A percentile compares a stretch with the other conserved stretches of the same genome.
Evolutionary conservation across 2,797 vertebrate genomes (phyloP).

Genomic region (Eulemur rubriventer): DNA sequence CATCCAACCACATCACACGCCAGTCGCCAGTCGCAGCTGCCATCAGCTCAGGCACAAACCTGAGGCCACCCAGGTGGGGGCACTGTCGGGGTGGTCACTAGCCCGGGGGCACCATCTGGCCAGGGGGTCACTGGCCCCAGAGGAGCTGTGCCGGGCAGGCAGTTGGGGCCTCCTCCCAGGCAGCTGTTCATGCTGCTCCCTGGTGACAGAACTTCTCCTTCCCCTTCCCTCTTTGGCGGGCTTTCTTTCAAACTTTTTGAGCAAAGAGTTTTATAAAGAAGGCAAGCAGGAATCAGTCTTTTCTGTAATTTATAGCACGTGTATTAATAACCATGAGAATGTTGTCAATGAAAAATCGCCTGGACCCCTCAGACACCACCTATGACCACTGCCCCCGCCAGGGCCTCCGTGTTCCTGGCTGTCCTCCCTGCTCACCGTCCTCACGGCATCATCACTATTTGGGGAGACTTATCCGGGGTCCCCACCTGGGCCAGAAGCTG

Average conservation of each 20-base stretch:
- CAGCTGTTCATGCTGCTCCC: background rate
- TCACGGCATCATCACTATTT: background rate
- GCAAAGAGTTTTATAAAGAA: background rate
- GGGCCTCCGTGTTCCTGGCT: rapidly evolving
- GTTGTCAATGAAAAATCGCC: background rate
- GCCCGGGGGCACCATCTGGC: background rate
- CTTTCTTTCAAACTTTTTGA: background rate
- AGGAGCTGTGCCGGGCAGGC: background rate
- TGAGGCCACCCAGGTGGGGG: background rate
- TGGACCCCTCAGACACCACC: background rate
- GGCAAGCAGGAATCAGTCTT: background rate
- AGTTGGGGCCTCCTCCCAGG: background rate
- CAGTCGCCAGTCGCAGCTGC: no score
- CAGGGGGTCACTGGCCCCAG: background rate
- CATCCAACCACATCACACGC: background rate
- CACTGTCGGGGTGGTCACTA: background rate
- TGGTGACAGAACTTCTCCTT: background rate
- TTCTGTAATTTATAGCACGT: background rate
- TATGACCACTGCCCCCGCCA: rapidly evolving
- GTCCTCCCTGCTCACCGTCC: background rate
- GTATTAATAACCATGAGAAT: background rate
- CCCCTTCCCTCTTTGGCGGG: no score
- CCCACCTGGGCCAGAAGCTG: background rate
- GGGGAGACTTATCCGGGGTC: background rate
- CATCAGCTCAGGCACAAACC: background rate